Evolutionary conservation across 2,797 vertebrate genomes (phyloP).

Genomic region (Chiroxiphia lanceolata): DNA sequence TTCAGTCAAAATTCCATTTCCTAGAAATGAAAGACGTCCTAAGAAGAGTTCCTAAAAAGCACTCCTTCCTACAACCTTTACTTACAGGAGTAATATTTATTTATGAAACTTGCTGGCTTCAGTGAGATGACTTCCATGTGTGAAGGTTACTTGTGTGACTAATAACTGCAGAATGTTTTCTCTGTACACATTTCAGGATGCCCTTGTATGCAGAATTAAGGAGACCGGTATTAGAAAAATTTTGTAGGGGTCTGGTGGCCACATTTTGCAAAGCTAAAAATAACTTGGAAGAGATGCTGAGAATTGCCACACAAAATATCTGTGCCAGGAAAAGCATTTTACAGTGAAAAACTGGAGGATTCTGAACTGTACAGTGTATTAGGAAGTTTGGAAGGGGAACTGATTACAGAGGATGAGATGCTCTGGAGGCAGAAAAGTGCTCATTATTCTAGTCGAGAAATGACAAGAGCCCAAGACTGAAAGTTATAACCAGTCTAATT

Average conservation of each 20-base stretch:
- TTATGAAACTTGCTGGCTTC: constrained; percentile 55
- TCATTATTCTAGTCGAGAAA: constrained; percentile 39
- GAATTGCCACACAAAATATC: constrained; percentile 38
- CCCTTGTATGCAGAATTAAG: constrained; percentile 51
- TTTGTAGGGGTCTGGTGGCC: constrained; percentile 24
- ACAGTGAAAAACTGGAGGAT: neutral
- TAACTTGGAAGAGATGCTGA: constrained; percentile 9
- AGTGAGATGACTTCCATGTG: constrained; percentile 56
- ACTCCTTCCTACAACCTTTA: constrained; percentile 37
- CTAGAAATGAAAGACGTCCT: constrained; percentile 42
- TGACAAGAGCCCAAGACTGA: neutral
- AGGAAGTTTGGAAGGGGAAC: constrained; percentile 5
- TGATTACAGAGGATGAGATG: neutral
- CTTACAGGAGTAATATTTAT: constrained; percentile 57
- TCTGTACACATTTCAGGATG: constrained; percentile 48
- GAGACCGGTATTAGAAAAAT: neutral
- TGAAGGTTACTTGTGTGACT: constrained; percentile 52
- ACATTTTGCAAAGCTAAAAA: constrained; percentile 54
- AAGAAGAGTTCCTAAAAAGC: constrained; percentile 59
- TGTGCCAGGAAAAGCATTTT: constrained; percentile 54
- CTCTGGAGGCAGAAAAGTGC: neutral
- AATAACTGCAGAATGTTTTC: constrained; percentile 61
- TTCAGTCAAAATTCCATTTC: constrained; percentile 45
- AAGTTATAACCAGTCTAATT: constrained; percentile 9
- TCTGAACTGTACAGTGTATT: neutral